Conservation (phyloP, 2,888 invertebrate species). For the Aethes cnicana region DNA sequence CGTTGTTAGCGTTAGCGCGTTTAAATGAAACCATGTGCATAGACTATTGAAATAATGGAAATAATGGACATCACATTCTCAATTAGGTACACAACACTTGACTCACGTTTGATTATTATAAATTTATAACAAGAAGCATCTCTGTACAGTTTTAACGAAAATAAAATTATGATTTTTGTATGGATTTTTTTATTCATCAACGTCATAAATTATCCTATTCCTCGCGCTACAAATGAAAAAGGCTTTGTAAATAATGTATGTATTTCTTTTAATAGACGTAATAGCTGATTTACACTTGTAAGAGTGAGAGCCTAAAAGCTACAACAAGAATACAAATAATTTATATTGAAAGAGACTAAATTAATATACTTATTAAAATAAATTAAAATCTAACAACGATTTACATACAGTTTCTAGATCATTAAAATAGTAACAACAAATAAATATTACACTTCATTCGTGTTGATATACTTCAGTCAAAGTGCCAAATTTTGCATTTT, state of each 20-base stretch:
- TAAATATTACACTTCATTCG: constrained; percentile 23
- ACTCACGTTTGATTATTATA: no score
- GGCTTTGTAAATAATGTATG: constrained; percentile 55
- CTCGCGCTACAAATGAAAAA: constrained; percentile 21
- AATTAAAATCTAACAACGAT: constrained; percentile 16
- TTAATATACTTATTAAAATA: constrained; percentile 3
- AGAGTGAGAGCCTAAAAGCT: constrained; percentile 22
- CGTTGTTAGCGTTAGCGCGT: no score
- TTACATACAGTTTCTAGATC: constrained; percentile 10
- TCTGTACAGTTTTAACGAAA: no score
- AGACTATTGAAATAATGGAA: no score
- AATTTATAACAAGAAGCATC: no score
- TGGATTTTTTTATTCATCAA: no score
- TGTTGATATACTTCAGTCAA: constrained; percentile 17
- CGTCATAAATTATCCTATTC: no score
- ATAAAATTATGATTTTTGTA: no score
- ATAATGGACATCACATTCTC: no score
- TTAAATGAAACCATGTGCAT: no score
- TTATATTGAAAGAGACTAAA: constrained; percentile 29
- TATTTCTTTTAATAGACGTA: constrained; percentile 47
- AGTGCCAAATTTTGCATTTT: constrained; percentile 33
- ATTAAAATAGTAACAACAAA: constrained; percentile 26
- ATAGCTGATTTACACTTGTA: constrained; percentile 42
- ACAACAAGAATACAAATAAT: constrained; percentile 20
- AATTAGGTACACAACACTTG: no score